Evolutionary conservation across 2,888 invertebrate genomes (phyloP).

Genomic region (Argyresthia albistria): DNA sequence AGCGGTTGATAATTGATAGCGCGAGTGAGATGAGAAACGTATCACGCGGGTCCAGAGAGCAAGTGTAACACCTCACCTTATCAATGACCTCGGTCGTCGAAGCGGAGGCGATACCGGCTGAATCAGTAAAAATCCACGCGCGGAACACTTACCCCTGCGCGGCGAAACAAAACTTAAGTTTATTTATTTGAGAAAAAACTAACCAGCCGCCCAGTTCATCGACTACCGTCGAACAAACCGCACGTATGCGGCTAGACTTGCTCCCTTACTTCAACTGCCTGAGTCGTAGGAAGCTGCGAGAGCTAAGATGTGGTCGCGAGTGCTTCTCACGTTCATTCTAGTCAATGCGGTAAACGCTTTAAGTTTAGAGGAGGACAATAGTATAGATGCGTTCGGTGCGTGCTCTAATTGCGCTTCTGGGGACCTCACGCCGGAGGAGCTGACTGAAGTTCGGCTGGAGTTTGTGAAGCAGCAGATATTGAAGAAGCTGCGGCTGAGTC

Average conservation of each 20-base stretch:
- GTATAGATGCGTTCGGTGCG: slow-evolving; percentile 27
- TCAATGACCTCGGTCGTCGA: neutral
- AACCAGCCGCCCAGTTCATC: neutral
- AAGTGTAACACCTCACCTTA: slow-evolving; percentile 1
- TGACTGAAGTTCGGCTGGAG: slow-evolving; percentile 81
- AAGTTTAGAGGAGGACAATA: slow-evolving; percentile 28
- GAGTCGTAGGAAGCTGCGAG: slow-evolving; percentile 36
- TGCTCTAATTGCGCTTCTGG: slow-evolving; percentile 54
- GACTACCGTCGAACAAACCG: slow-evolving; percentile 11
- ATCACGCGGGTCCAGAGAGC: slow-evolving; percentile 17
- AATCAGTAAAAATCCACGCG: slow-evolving; percentile 3
- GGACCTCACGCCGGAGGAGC: slow-evolving; percentile 63
- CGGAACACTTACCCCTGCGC: slow-evolving; percentile 4
- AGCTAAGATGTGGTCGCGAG: slow-evolving; percentile 26
- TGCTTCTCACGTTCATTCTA: slow-evolving; percentile 36
- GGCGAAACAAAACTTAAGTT: neutral
- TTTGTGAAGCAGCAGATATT: slow-evolving; percentile 89
- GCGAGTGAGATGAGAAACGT: slow-evolving; percentile 7
- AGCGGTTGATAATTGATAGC: slow-evolving; percentile 3
- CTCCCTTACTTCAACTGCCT: slow-evolving; percentile 47
- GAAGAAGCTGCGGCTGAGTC: slow-evolving; percentile 82
- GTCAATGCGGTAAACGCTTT: slow-evolving; percentile 28
- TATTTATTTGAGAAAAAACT: neutral
- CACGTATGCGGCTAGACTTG: slow-evolving; percentile 50
- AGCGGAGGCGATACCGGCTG: slow-evolving; percentile 5